Evolutionary conservation across 92 coral and sea anemone species (phyloP).

Genomic region (Paragorgia papillata): DNA sequence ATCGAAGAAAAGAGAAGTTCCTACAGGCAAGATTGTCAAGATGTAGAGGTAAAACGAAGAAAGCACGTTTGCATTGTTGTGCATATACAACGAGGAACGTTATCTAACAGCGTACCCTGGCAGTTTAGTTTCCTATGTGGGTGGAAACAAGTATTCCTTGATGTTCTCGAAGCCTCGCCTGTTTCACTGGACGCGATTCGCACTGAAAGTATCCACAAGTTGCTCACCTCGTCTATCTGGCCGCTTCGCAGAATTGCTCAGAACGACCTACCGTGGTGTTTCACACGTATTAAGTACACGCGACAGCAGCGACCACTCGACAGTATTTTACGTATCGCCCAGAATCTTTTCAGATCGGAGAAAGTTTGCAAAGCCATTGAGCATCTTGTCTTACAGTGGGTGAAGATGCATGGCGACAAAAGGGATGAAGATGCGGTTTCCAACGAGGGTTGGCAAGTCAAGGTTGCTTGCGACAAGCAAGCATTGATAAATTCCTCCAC

Average conservation of each 20-base stretch:
- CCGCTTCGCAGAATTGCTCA: slow-evolving; percentile 65
- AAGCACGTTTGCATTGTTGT: slow-evolving; percentile 91
- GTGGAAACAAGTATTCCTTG: slow-evolving; percentile 85
- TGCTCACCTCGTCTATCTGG: slow-evolving; percentile 59
- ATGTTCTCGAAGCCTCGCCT: slow-evolving; percentile 66
- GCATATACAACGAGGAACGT: slow-evolving; percentile 75
- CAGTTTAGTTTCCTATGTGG: slow-evolving; percentile 93
- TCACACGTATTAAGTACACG: slow-evolving; percentile 75
- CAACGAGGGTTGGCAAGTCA: slow-evolving; percentile 52
- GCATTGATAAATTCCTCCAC: slow-evolving; percentile 57
- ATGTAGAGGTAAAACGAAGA: background rate
- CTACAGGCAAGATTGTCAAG: slow-evolving; percentile 38
- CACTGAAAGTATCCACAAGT: slow-evolving; percentile 45
- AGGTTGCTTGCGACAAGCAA: slow-evolving; percentile 54
- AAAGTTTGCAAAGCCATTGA: background rate
- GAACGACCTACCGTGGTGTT: slow-evolving; percentile 82
- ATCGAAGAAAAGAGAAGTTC: slow-evolving; percentile 73
- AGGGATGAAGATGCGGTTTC: slow-evolving; percentile 35
- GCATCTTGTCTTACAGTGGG: background rate
- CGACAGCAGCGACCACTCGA: slow-evolving; percentile 54
- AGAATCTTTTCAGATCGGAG: slow-evolving; percentile 8
- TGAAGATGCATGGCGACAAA: background rate
- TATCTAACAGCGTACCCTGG: slow-evolving; percentile 64
- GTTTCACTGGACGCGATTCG: slow-evolving; percentile 65
- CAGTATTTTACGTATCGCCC: slow-evolving; percentile 45